phyloP scores from a whole-genome alignment of 2,113 vertebrate species.

The Zeus faber region DNA sequence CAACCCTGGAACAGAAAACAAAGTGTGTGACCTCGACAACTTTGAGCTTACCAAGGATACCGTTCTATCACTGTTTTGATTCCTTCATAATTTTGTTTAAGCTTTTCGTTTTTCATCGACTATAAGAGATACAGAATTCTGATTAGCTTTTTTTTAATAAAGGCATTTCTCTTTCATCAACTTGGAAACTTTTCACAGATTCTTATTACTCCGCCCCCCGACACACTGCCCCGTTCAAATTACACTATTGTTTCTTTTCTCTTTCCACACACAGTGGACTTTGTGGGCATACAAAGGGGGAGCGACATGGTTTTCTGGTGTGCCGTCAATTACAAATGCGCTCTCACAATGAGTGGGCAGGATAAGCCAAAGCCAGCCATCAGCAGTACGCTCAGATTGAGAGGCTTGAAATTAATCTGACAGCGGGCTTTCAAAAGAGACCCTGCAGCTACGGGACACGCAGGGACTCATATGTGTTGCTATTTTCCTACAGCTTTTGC shows the following conservation, averaged over 20 bases:
- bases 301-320: conserved; percentile 54
- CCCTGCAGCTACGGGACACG: conserved; percentile 61
- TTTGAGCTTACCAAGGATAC: too few species aligned
- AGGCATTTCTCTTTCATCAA: conserved; percentile 11
- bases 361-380: conserved; percentile 54
- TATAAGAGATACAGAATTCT: too few species aligned
- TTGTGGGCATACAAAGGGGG: conserved; percentile 50
- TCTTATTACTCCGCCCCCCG: conserved; percentile 21
- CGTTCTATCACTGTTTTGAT: too few species aligned
- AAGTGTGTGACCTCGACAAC: too few species aligned
- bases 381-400: conserved; percentile 64
- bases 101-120: too few species aligned
- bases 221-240: conserved; percentile 39
- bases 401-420: conserved; percentile 66
- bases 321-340: conserved; percentile 52
- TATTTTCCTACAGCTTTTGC: conserved; percentile 35
- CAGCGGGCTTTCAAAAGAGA: conserved; percentile 60
- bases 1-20: background rate
- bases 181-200: conserved; percentile 40
- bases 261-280: conserved; percentile 50
- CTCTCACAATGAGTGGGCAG: conserved; percentile 51
- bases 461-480: conserved; percentile 53
- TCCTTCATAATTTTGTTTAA: too few species aligned
- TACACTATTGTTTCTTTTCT: conserved; percentile 44
- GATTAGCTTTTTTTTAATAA: too few species aligned